Conservation (phyloP, 2,888 invertebrate species). For the Hypsopygia costalis region DNA sequence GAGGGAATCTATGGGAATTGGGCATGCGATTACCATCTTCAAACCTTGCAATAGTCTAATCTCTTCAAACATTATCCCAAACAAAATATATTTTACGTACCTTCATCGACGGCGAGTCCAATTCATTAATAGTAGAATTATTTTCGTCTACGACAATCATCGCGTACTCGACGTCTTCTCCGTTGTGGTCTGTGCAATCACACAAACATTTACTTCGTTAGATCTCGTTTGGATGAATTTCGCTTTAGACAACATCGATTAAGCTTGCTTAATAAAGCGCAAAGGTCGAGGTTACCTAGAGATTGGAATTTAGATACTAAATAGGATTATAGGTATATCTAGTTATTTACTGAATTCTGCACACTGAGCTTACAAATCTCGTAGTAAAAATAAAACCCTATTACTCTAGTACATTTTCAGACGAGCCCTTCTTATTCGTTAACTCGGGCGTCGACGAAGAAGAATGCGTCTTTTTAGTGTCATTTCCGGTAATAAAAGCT, state of each 20-base stretch:
- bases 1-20: neutral
- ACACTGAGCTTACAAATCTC: too few relatives aligned
- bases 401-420: too few relatives aligned
- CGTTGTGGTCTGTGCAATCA: constrained; percentile 68
- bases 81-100: constrained; percentile 56
- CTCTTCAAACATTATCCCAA: constrained; percentile 19
- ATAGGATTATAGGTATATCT: constrained; percentile 7
- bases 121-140: constrained; percentile 90
- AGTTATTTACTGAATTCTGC: constrained; percentile 12
- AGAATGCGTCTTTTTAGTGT: too few relatives aligned
- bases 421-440: too few relatives aligned
- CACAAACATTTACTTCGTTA: constrained; percentile 6
- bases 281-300: constrained; percentile 25
- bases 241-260: constrained; percentile 50
- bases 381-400: too few relatives aligned
- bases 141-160: constrained; percentile 95
- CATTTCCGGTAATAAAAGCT: too few relatives aligned
- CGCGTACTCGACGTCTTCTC: constrained; percentile 92
- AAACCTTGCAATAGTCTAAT: too few relatives aligned
- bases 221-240: constrained; percentile 1
- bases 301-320: constrained; percentile 10
- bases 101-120: constrained; percentile 93
- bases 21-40: constrained; percentile 1
- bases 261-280: constrained; percentile 66
- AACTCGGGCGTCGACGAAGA: too few relatives aligned